Conservation (phyloP, 2,888 invertebrate species). For the Erebia aethiops region DNA sequence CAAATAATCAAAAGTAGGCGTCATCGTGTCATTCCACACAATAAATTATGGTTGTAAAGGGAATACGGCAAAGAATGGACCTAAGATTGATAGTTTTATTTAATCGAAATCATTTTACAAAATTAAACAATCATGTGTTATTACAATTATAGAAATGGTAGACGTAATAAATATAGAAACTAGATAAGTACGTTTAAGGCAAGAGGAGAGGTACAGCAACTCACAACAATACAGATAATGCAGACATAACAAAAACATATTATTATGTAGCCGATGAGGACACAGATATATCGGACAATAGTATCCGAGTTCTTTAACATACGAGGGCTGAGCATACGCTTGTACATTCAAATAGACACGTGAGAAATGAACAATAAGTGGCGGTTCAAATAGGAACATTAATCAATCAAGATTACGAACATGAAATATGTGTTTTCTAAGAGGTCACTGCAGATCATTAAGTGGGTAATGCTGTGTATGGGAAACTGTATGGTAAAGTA, state of each 20-base stretch:
- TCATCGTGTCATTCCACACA: too few relatives aligned
- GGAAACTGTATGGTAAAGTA: conserved; percentile 30
- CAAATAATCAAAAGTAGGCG: too few relatives aligned
- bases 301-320: conserved; percentile 26
- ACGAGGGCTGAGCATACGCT: conserved; percentile 32
- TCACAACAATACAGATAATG: conserved; percentile 51
- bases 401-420: conserved; percentile 47
- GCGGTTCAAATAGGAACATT: conserved; percentile 46
- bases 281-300: conserved; percentile 38
- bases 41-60: too few relatives aligned
- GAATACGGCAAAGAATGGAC: too few relatives aligned
- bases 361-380: conserved; percentile 43
- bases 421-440: conserved; percentile 44
- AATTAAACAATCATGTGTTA: not conserved
- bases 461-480: conserved; percentile 36
- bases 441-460: conserved; percentile 44
- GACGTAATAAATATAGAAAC: not conserved
- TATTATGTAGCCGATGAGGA: conserved; percentile 43
- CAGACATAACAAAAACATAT: conserved; percentile 46
- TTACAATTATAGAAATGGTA: not conserved
- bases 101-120: not conserved
- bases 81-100: not conserved
- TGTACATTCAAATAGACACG: conserved; percentile 38
- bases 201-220: conserved; percentile 3
- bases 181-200: conserved; percentile 1